Evolutionary conservation across 2,888 invertebrate species (phyloP).

Genomic region (Cremastinae sp.): DNA sequence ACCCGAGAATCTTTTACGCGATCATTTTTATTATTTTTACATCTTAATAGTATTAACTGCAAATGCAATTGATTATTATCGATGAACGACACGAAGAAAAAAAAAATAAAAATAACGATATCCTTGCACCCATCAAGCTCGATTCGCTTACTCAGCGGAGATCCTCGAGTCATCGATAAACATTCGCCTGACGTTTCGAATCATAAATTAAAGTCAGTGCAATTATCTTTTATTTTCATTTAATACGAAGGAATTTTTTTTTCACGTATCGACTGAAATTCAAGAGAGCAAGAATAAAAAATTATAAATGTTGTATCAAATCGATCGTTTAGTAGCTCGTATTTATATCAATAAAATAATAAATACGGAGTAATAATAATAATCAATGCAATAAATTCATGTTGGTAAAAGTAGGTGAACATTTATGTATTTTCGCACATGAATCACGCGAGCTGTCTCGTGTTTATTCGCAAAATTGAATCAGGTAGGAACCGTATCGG

Average conservation of each 20-base stretch:
- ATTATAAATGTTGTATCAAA: conserved; percentile 7
- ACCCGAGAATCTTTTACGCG: too few relatives aligned
- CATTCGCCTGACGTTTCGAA: conserved; percentile 16
- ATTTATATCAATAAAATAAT: too few relatives aligned
- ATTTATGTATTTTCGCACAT: conserved; percentile 55
- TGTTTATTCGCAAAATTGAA: conserved; percentile 13
- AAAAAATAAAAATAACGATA: conserved; percentile 32
- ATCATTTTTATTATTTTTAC: too few relatives aligned
- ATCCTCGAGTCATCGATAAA: conserved; percentile 36
- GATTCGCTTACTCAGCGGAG: conserved; percentile 41
- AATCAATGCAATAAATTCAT: conserved; percentile 12
- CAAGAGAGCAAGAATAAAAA: conserved; percentile 6
- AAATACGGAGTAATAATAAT: background rate
- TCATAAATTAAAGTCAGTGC: conserved; percentile 31
- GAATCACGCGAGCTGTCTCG: conserved; percentile 47
- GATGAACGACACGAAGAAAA: too few relatives aligned
- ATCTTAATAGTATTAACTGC: conserved; percentile 22
- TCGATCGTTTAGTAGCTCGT: conserved; percentile 27
- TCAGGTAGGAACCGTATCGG: conserved; percentile 54
- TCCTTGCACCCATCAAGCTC: conserved; percentile 28
- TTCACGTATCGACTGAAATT: too few relatives aligned
- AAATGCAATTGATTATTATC: too few relatives aligned
- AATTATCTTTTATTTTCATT: conserved; percentile 36
- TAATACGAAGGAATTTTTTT: conserved; percentile 2
- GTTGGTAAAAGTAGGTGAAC: conserved; percentile 18